These are phyloP conservation scores for Drosophila nebulosa DNA, from an alignment of 1,140 invertebrate genomes.

Conservation along the genomic window DNA sequence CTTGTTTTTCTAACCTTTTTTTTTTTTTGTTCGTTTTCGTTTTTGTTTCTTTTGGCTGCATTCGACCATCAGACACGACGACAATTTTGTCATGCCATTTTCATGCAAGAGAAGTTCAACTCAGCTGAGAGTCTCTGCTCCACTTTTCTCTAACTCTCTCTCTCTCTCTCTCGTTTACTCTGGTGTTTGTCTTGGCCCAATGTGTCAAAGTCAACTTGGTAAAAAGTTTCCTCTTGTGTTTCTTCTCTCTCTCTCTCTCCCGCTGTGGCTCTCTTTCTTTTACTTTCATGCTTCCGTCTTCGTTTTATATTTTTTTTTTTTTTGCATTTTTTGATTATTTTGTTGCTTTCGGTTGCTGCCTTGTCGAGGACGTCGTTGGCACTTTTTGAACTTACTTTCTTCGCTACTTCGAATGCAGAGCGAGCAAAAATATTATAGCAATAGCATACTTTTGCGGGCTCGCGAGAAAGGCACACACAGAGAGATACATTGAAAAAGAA, in stretches of 20 bases:
- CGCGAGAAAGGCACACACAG: slow-evolving; percentile 13
- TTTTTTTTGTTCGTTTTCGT: not conserved
- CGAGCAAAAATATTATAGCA: slow-evolving; percentile 42
- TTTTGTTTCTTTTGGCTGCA: not conserved
- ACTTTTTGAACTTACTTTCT: slow-evolving; percentile 49
- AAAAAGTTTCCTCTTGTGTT: slow-evolving; percentile 46
- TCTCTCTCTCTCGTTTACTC: not conserved
- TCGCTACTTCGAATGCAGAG: not conserved
- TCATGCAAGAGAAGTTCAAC: slow-evolving; percentile 42
- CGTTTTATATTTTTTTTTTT: not conserved
- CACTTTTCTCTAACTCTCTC: slow-evolving; percentile 6
- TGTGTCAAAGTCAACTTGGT: slow-evolving; percentile 75
- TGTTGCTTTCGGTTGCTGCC: slow-evolving; percentile 41
- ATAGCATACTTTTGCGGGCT: slow-evolving; percentile 41
- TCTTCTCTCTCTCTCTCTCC: not conserved
- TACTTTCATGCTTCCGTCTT: not conserved
- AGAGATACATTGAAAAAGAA: slow-evolving; percentile 15
- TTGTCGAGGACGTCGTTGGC: slow-evolving; percentile 36
- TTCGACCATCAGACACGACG: not conserved
- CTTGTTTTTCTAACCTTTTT: slow-evolving; percentile 4
- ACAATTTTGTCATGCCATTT: slow-evolving; percentile 59
- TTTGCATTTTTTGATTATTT: slow-evolving; percentile 66
- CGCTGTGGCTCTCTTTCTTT: not conserved
- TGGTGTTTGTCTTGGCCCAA: slow-evolving; percentile 66
- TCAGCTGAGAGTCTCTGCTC: slow-evolving; percentile 17